A percentile compares a stretch with the other conserved stretches of the same genome.
Conservation (phyloP, 2,888 invertebrate genomes). For the Synanthedon myopaeformis region DNA sequence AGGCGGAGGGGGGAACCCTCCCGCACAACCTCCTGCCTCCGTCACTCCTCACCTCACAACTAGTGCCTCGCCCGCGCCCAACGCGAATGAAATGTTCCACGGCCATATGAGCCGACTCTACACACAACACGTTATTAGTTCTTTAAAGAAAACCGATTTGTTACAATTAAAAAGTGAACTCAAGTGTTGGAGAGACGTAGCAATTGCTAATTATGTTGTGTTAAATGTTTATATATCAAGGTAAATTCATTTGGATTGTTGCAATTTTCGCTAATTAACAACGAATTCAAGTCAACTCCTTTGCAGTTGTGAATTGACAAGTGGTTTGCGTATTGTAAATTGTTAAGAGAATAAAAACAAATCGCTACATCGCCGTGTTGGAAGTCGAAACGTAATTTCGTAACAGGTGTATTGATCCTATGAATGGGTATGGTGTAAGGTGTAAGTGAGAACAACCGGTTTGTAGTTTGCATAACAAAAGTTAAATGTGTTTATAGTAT, state of each 20-base stretch:
- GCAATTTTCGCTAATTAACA: conserved; percentile 17
- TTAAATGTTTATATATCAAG: conserved; percentile 23
- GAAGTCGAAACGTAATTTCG: conserved; percentile 1
- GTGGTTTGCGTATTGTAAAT: no score
- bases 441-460: conserved; percentile 32
- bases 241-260: conserved; percentile 22
- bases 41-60: conserved; percentile 36
- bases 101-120: conserved; percentile 7
- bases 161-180: conserved; percentile 23
- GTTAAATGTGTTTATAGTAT: conserved; percentile 11
- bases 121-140: conserved; percentile 11
- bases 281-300: conserved; percentile 30
- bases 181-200: conserved; percentile 34
- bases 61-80: conserved; percentile 51
- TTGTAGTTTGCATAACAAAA: conserved; percentile 37
- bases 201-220: conserved; percentile 31
- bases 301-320: conserved; percentile 11
- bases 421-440: conserved; percentile 34
- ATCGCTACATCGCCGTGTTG: neutral
- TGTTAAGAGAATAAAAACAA: no score
- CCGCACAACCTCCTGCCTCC: conserved; percentile 57
- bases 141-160: conserved; percentile 9
- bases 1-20: conserved; percentile 20
- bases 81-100: conserved; percentile 28
- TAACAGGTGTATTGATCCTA: conserved; percentile 36